phyloP scores from a whole-genome alignment of 2,888 invertebrate species.

The Spodoptera picta region DNA sequence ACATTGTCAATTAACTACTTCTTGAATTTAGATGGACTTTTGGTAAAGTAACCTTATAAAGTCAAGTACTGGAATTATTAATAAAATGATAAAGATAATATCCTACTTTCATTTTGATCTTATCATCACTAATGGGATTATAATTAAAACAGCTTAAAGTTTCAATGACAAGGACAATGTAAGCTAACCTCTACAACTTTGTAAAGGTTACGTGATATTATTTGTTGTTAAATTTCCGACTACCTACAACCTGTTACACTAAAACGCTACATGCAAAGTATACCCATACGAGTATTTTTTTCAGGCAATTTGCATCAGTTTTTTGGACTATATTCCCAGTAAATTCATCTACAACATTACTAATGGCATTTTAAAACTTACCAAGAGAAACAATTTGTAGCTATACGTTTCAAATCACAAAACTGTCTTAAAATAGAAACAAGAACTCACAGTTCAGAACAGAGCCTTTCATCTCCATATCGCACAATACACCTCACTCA shows the following conservation, averaged over 20 bases:
- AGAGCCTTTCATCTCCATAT: conserved; percentile 47
- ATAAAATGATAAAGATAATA: conserved; percentile 11
- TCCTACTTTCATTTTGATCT: not conserved
- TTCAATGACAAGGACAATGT: too few relatives aligned
- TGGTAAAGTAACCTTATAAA: conserved; percentile 3
- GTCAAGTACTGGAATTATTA: conserved; percentile 1
- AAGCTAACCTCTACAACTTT: too few relatives aligned
- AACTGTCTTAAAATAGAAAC: not conserved
- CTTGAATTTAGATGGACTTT: conserved; percentile 38
- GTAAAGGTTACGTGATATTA: too few relatives aligned
- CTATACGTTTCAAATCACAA: not conserved
- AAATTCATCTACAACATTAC: not conserved
- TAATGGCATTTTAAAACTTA: not conserved
- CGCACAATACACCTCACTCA: conserved; percentile 47
- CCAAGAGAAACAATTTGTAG: not conserved
- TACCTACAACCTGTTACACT: too few relatives aligned
- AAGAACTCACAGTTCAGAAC: conserved; percentile 21
- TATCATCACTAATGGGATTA: not conserved
- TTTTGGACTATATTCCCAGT: not conserved
- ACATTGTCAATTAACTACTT: conserved; percentile 32
- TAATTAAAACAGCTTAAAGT: not conserved
- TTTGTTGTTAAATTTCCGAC: too few relatives aligned
- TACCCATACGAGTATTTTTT: too few relatives aligned
- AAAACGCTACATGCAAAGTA: too few relatives aligned
- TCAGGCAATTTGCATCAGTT: too few relatives aligned